These are phyloP conservation scores for Temnothorax rugatulus DNA, from an alignment of 2,888 invertebrate genomes.

Conservation along the genomic window DNA sequence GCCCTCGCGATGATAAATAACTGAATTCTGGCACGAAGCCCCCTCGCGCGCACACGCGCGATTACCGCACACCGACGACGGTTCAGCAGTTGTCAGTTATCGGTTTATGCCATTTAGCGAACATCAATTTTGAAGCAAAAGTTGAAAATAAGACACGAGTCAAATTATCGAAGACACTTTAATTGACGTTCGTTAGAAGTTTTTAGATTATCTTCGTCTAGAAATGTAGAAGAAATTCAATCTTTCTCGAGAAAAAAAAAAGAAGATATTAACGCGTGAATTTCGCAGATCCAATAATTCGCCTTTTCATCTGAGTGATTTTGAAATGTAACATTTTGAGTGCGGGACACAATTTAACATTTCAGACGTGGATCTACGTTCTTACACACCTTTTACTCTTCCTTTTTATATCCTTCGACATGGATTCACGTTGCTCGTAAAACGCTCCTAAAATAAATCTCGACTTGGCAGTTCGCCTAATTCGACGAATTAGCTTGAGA, in stretches of 20 bases:
- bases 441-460: slow-evolving; percentile 10
- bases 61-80: slow-evolving; percentile 36
- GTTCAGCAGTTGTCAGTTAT: slow-evolving; percentile 41
- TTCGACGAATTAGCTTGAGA: slow-evolving; percentile 13
- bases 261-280: background rate
- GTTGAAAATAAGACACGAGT: background rate
- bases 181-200: background rate
- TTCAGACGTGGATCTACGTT: background rate
- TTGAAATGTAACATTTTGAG: background rate
- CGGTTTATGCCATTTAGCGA: slow-evolving; percentile 21
- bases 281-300: background rate
- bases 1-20: slow-evolving; percentile 54
- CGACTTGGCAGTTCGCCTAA: background rate
- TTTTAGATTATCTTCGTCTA: background rate
- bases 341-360: background rate
- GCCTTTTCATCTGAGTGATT: background rate
- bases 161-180: background rate
- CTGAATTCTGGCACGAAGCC: slow-evolving; percentile 33
- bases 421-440: slow-evolving; percentile 1
- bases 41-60: background rate
- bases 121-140: background rate
- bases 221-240: background rate
- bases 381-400: background rate
- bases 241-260: background rate
- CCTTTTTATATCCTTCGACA: background rate